These are phyloP conservation scores for Lamellibrachia columna DNA, from an alignment of 2,888 invertebrate species.

Conservation along the genomic window DNA sequence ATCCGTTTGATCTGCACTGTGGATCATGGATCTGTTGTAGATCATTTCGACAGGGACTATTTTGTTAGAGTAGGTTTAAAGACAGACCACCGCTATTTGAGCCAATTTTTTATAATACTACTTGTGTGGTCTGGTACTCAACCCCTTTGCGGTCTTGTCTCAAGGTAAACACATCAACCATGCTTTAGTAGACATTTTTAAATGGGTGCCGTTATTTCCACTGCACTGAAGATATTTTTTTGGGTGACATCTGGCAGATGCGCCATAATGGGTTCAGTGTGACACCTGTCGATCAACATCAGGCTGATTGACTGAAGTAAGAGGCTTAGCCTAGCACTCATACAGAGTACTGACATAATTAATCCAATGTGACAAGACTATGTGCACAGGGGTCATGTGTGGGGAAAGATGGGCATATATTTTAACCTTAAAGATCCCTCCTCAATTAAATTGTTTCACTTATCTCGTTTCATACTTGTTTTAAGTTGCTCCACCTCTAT, in stretches of 20 bases:
- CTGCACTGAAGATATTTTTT: not conserved
- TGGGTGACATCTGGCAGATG: not conserved
- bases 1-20: no score
- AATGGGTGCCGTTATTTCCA: not conserved
- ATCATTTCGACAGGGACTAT: no score
- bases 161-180: not conserved
- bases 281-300: not conserved
- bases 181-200: not conserved
- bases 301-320: not conserved
- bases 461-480: no score
- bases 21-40: no score
- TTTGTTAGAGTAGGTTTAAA: no score
- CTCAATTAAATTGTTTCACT: no score
- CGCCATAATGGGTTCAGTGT: not conserved
- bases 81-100: no score
- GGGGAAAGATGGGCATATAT: slow-evolving; percentile 8
- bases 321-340: not conserved
- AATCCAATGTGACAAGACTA: not conserved
- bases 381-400: not conserved
- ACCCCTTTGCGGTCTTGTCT: no score
- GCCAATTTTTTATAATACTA: no score
- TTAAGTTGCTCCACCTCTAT: no score
- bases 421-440: not conserved
- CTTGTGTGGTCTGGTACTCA: no score
- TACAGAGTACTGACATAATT: not conserved